Percentiles rank a stretch among this genome's conserved stretches.
These are phyloP conservation scores for Apodemus sylvaticus DNA, from an alignment of 2,113 vertebrate genomes.

Conservation along the genomic window DNA sequence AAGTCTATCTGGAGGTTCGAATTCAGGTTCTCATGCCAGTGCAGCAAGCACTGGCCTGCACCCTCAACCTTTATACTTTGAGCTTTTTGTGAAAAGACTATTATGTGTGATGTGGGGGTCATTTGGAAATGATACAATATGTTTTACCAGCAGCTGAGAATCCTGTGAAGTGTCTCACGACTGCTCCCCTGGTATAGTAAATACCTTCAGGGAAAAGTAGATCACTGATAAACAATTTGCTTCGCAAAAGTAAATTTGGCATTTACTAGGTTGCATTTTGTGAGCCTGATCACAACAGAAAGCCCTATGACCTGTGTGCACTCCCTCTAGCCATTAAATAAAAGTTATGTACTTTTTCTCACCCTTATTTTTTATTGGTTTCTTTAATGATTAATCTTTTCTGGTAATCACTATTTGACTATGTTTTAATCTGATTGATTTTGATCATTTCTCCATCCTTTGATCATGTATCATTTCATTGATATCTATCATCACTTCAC, in stretches of 20 bases:
- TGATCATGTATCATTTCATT: neutral
- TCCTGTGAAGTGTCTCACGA: neutral
- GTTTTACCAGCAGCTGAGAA: neutral
- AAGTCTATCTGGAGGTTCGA: neutral
- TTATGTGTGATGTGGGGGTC: neutral
- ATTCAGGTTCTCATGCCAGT: neutral
- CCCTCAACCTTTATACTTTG: neutral
- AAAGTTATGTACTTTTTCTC: neutral
- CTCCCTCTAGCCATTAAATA: neutral
- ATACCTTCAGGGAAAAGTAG: neutral
- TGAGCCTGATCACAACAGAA: neutral
- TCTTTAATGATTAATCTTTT: neutral
- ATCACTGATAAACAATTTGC: slow-evolving; percentile 12
- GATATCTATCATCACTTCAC: neutral
- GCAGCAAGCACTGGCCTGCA: neutral
- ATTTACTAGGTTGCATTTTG: neutral
- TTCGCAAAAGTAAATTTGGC: neutral
- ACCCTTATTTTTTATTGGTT: neutral
- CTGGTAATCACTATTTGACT: neutral
- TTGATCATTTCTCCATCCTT: neutral
- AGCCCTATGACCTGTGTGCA: neutral
- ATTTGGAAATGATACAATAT: neutral
- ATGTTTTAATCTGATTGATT: neutral
- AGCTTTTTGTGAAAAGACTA: neutral
- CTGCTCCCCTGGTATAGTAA: neutral